Evolutionary conservation across 2,888 invertebrate species (phyloP), one percentile per base, ranked within the genome.

Genomic region (Vannuccia rotundouncinata): DNA sequence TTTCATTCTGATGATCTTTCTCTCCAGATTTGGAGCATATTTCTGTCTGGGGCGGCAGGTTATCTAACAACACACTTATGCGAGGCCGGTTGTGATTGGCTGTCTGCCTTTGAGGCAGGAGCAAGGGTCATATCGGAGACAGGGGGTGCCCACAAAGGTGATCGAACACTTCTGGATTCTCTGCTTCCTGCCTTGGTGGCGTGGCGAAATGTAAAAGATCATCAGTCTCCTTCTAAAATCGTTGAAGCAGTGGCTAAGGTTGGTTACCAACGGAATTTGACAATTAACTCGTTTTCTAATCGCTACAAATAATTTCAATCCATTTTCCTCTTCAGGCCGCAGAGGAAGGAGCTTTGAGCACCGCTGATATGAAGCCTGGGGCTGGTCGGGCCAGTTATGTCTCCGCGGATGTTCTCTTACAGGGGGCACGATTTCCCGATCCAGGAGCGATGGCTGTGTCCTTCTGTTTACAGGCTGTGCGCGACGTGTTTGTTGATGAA

Each of bases 311-410:
- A n/a, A n/a, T n/a, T n/a, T n/a, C n/a, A n/a, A n/a, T n/a, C n/a
- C n/a, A n/a, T n/a, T 45, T 17, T 45, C 45, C 17, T 17, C 17
- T 17, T 45, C 45, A 76, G 76, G 28, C 30, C 29, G 76, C 29
- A n/a, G 5, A 76, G 29, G n/a, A 29, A 5, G 27, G 29, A 22
- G 27, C 76, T 2, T 2, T 27, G 13, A 27, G 17, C 27, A 76
- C 76, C 2, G 29, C 28, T 22, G 29, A 29, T n/a, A 76, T 76
- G 76, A 76, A 25, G 5, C 29, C 76, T 5, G 29, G 29, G n/a
- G 76, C 76, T 5, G 76, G 76, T 29, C 27, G 76, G 5, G 76
- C 76, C n/a, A 76, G 76, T 29, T 76, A 76, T 76, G 76, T 76
- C 1, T 17, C 17, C n/a, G 28, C 27, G 1, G 28, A n/a, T 76